Percentiles rank a stretch among this genome's conserved stretches.
phyloP scores from a whole-genome alignment of 2,888 invertebrate genomes.

The Lithophane semibrunnea region DNA sequence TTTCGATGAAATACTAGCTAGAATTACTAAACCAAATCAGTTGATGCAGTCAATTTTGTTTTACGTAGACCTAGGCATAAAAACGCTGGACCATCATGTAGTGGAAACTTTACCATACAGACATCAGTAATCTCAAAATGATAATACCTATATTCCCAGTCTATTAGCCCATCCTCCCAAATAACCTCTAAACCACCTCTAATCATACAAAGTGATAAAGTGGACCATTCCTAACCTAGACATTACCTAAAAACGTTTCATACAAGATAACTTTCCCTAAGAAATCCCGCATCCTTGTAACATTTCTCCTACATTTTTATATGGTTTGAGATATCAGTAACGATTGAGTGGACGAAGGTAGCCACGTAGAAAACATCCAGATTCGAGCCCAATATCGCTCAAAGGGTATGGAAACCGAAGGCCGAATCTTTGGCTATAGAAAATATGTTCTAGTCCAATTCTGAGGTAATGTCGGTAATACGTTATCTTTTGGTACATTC shows the following conservation, averaged over 20 bases:
- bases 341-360: slow-evolving; percentile 61
- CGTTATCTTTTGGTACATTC: slow-evolving; percentile 32
- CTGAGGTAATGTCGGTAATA: slow-evolving; percentile 28
- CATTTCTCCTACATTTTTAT: slow-evolving; percentile 58
- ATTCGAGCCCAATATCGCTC: slow-evolving; percentile 49
- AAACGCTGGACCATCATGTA: too few relatives aligned
- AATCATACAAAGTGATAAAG: slow-evolving; percentile 49
- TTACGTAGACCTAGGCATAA: background rate
- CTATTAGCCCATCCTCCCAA: background rate
- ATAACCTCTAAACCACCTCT: slow-evolving; percentile 23
- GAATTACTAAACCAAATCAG: background rate
- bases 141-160: background rate
- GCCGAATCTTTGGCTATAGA: slow-evolving; percentile 31
- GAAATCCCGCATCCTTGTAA: slow-evolving; percentile 47
- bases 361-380: slow-evolving; percentile 65
- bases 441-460: slow-evolving; percentile 44
- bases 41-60: background rate
- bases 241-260: slow-evolving; percentile 48
- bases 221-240: slow-evolving; percentile 35
- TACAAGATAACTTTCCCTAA: slow-evolving; percentile 46
- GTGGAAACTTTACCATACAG: too few relatives aligned
- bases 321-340: slow-evolving; percentile 54
- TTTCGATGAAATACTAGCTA: background rate
- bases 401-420: slow-evolving; percentile 56
- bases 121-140: background rate